A percentile compares a stretch with the other conserved stretches of the same genome.
phyloP scores from a whole-genome alignment of 2,113 vertebrate genomes.

The Oncorhynchus mykiss region DNA sequence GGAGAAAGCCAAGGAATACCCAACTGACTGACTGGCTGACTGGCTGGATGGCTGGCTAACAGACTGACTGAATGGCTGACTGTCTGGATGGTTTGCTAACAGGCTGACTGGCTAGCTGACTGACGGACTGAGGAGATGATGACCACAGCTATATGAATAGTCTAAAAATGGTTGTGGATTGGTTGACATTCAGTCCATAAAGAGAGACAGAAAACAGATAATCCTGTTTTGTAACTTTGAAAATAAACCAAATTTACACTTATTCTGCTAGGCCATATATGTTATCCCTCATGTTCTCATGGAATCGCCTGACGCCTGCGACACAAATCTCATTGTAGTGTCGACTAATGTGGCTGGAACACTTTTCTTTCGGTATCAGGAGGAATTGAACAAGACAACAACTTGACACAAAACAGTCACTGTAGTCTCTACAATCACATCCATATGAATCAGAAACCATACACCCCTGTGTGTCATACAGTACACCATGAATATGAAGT shows the following conservation, averaged over 20 bases:
- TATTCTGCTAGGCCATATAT: slow-evolving; percentile 25
- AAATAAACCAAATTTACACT: slow-evolving; percentile 55
- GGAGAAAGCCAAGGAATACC: neutral
- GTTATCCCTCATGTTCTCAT: slow-evolving; percentile 22
- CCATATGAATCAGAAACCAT: slow-evolving; percentile 1
- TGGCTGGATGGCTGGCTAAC: too few relatives aligned
- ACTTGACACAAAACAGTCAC: too few relatives aligned
- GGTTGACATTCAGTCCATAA: neutral
- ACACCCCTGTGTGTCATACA: too few relatives aligned
- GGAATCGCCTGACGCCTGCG: slow-evolving; percentile 17
- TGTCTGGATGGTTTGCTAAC: too few relatives aligned
- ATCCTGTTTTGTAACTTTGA: slow-evolving; percentile 33
- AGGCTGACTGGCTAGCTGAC: too few relatives aligned
- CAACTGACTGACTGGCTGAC: too few relatives aligned
- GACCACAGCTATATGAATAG: slow-evolving; percentile 24
- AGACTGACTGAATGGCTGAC: too few relatives aligned
- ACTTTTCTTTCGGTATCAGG: neutral
- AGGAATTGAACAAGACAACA: neutral
- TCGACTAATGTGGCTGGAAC: neutral
- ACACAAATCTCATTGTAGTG: slow-evolving; percentile 34
- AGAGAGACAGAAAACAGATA: slow-evolving; percentile 9
- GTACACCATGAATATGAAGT: too few relatives aligned
- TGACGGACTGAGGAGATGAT: neutral
- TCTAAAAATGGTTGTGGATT: slow-evolving; percentile 25
- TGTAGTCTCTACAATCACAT: neutral